Evolutionary conservation across 2,113 vertebrate species (phyloP), one percentile per base, ranked within the genome.

Genomic region (Caranx ignobilis): DNA sequence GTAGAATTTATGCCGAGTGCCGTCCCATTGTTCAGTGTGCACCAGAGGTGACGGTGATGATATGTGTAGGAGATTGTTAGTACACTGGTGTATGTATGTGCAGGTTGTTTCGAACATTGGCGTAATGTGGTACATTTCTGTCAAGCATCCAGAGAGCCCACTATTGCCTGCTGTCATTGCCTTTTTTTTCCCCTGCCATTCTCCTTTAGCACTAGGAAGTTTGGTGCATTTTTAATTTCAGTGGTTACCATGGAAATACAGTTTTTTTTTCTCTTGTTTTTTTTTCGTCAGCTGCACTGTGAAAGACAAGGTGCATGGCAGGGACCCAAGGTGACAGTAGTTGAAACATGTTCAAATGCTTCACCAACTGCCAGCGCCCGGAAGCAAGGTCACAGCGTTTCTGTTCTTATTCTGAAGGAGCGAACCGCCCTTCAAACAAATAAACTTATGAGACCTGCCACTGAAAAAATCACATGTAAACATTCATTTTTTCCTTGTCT

Each of bases 161-260:
- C 80, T 41, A 77, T 81, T 18, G 48, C 70, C 69, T 81, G 82
- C 86, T 83, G 67, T 92, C 88, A 83, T 77, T 77, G 74, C 84
- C 78, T 79, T 31, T 87, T 84, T 88, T 87, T 84, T 88, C 74
- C 67, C 73, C 73, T 66, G 81, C 68, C 71, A 74, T 82, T 89
- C 81, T 86, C 76, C 43, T 84, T 83, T 91, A 67, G 79, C 73
- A 66, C 75, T 60, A 56, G 64, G 71, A 90, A 87, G 87, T 93
- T 88, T 88, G 84, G 89, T 92, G 87, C 90, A 91, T 93, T 93
- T 93, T 92, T 88, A 93, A 93, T 93, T 93, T 78, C 72, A 74
- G 77, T 34, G 74, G 92, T 93, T 93, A 88, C 90, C 87, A 92
- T 92, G 89, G 88, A 88, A 92, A 94, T 91, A 68, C 67, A 48